Evolutionary conservation across 2,888 invertebrate species (phyloP).

Genomic region (Volucella zonaria): DNA sequence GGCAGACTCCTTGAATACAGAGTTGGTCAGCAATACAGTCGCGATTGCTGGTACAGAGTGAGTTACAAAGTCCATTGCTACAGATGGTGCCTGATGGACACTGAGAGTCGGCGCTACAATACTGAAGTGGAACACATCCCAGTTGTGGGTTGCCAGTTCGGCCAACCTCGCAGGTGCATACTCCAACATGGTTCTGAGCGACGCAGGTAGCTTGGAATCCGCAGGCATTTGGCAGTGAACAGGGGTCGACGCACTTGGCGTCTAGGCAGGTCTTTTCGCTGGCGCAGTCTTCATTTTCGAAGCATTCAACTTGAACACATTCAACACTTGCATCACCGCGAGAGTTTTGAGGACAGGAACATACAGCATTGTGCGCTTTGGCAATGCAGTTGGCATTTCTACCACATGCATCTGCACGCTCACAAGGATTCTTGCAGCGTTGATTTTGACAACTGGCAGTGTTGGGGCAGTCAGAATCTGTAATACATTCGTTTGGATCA

Average conservation of each 20-base stretch:
- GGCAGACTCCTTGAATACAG: conserved; percentile 93
- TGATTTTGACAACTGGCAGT: conserved; percentile 90
- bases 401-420: conserved; percentile 87
- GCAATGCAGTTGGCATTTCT: conserved; percentile 89
- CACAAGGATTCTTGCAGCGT: conserved; percentile 91
- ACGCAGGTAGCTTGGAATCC: conserved; percentile 91
- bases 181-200: conserved; percentile 90
- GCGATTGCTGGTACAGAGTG: conserved; percentile 90
- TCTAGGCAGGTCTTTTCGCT: conserved; percentile 89
- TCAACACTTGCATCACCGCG: conserved; percentile 89
- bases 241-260: conserved; percentile 91
- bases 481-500: conserved; percentile 91
- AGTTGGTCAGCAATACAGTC: conserved; percentile 94
- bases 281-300: conserved; percentile 89
- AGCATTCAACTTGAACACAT: conserved; percentile 90
- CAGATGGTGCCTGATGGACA: conserved; percentile 94
- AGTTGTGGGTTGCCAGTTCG: conserved; percentile 93
- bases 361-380: conserved; percentile 87
- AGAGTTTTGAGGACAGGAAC: conserved; percentile 89
- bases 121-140: conserved; percentile 92
- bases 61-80: conserved; percentile 90
- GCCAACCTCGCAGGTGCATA: conserved; percentile 92
- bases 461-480: conserved; percentile 90
- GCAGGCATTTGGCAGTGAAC: conserved; percentile 91
- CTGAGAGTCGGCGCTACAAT: conserved; percentile 90